These are phyloP conservation scores for Caerostris extrusa DNA, from an alignment of 1,140 invertebrate genomes.

Conservation along the genomic window DNA sequence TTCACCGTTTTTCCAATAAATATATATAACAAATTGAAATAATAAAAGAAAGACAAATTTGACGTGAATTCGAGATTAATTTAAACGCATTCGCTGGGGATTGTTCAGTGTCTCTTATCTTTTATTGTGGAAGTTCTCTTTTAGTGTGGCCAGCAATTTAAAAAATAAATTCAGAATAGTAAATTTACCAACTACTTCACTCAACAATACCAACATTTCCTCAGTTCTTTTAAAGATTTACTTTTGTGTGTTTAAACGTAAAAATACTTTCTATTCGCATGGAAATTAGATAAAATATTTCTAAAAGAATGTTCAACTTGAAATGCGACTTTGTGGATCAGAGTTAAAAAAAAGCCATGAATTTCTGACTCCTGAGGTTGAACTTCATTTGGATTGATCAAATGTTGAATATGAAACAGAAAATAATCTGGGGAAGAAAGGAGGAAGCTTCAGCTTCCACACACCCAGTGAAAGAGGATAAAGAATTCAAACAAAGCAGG, in stretches of 20 bases:
- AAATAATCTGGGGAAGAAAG: slow-evolving; percentile 41
- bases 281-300: slow-evolving; percentile 37
- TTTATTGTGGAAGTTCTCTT: background rate
- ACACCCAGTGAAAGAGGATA: slow-evolving; percentile 24
- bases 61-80: background rate
- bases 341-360: background rate
- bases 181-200: background rate
- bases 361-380: background rate
- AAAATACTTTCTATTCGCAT: slow-evolving; percentile 27
- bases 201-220: slow-evolving; percentile 14
- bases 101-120: background rate
- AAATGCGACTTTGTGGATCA: slow-evolving; percentile 15
- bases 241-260: background rate
- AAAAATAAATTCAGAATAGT: background rate
- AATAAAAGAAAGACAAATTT: background rate
- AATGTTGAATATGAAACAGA: slow-evolving; percentile 61
- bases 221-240: background rate
- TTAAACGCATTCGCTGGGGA: background rate
- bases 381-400: background rate
- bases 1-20: too few relatives aligned
- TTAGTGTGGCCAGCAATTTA: background rate
- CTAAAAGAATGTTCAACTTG: slow-evolving; percentile 8
- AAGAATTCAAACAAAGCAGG: slow-evolving; percentile 60
- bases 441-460: background rate
- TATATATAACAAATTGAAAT: too few relatives aligned